These are phyloP conservation scores for Turdus rufiventris DNA, from an alignment of 2,113 vertebrate genomes.

Conservation along the genomic window DNA sequence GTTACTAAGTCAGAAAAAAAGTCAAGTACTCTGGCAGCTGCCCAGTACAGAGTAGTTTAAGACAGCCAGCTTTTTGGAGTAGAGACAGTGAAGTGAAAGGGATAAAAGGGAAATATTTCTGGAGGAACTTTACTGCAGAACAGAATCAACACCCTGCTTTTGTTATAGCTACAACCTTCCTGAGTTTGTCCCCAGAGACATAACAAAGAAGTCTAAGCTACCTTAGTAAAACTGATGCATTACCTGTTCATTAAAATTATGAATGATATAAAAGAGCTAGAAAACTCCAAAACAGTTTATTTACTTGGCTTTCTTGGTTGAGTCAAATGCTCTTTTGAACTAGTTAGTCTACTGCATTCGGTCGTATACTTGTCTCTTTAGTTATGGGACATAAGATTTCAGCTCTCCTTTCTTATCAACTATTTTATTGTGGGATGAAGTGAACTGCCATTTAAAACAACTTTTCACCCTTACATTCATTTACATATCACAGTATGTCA, in stretches of 20 bases:
- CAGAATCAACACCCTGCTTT: neutral
- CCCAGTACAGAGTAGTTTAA: neutral
- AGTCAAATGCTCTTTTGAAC: neutral
- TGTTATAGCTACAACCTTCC: neutral
- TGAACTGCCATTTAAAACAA: neutral
- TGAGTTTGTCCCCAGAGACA: neutral
- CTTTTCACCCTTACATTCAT: neutral
- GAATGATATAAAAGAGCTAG: neutral
- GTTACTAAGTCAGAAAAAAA: neutral
- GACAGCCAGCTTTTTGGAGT: neutral
- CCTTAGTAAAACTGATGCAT: neutral
- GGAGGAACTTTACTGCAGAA: neutral
- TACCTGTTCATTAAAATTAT: neutral
- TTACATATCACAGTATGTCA: neutral
- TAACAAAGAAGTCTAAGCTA: neutral
- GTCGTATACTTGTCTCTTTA: accelerated
- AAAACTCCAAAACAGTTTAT: neutral
- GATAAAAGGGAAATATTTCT: neutral
- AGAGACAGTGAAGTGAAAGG: neutral
- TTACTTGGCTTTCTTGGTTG: neutral
- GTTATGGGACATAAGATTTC: neutral
- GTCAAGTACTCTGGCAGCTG: neutral
- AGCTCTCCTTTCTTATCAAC: neutral
- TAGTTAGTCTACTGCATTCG: neutral
- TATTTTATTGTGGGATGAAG: neutral